Base-by-base conservation (phyloP, 2,888 invertebrate species). In the Drosophila phalerata region DNA sequence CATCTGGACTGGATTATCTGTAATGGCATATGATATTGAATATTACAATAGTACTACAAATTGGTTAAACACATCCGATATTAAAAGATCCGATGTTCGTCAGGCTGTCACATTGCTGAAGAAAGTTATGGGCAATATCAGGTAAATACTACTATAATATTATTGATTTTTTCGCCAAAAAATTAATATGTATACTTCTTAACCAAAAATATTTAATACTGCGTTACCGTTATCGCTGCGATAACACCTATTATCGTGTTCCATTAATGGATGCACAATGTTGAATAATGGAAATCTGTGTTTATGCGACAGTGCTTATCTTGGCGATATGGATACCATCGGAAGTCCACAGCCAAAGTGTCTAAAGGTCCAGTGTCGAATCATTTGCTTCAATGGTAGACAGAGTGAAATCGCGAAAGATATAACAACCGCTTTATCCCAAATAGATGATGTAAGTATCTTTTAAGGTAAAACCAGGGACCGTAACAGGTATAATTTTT, bases 381-480 rank as follows among this genome's bases (percentile, higher is more conserved):
- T 90, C 45, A 62, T 78, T n/a, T 90, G 90, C 55, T 65, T 78
- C 17, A 79, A 80, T 62, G 88, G 86, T 0, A 71, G 61, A 3
- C 52, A 78, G 5, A 34, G n/a, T 0, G 73, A 84, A 32, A 79
- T 90, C 5, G 78, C 62, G 0, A 63, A 60, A 2, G 85, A 89
- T 48, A 84, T 90, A 53, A 42, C 70, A 4, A 10, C 37, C 1
- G 76, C 77, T 1, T 19, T 72, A 13, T 4, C 13, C 0, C 25
- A 30, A 4, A 1, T 67, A 0, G 65, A 64, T 2, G 3, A 25
- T 6, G 82, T 85, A 42, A 69, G 80, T 68, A 34, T 1, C 11
- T n/a, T 3, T 1, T 17, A 5, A 22, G 22, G 22, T 22, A n/a
- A n/a, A n/a, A n/a, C n/a, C n/a, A n/a, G n/a, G n/a, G n/a, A n/a